Base-by-base conservation (phyloP, 2,797 vertebrate species). In the Denticeps clupeoides region DNA sequence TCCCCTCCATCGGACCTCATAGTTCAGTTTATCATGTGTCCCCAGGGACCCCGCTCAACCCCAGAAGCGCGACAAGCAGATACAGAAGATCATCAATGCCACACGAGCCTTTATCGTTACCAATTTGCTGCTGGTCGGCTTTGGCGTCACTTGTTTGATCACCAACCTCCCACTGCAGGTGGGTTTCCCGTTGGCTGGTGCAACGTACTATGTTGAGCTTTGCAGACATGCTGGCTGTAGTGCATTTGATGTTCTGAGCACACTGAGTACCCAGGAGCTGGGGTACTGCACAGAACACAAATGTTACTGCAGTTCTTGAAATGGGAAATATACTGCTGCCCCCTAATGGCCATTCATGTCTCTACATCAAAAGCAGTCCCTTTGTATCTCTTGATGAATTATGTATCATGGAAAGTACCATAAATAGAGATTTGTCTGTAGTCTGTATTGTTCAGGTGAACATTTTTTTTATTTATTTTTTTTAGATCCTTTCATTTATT, bases 31-130 rank as follows among this genome's bases (percentile, higher is more conserved):
- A 40, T 56, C 2, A 46, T 3, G 15, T 41, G n/a, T 16, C 7
- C 59, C 29, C 56, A 98, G 94, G 70, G 81, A 86, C 21, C 82
- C 82, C n/a, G 60, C 83, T 63, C 85, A 87, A 62, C 88, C 87
- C 56, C 85, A 85, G 4, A 86, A 72, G 16, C 83, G 87, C 0
- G 85, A 87, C 69, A 85, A 87, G 41, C 85, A 82, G 71, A 87
- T 96, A 65, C 95, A 99, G 82, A 98, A 98, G 74, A 80, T 99
- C 47, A 63, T 80, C 52, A 99, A 99, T 0, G 85, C 95, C 67
- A 97, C 83, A 33, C 78, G 93, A 45, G 94, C 95, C 31, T 99
- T 99, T 37, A 82, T 82, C 23, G 95, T 97, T 68, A 98, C 94
- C 51, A 99, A 99, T 48, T 16, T 95, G 45, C 82, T 99, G 51